Evolutionary conservation across 2,797 vertebrate species (phyloP).

Genomic region (Myiothlypis coronata): DNA sequence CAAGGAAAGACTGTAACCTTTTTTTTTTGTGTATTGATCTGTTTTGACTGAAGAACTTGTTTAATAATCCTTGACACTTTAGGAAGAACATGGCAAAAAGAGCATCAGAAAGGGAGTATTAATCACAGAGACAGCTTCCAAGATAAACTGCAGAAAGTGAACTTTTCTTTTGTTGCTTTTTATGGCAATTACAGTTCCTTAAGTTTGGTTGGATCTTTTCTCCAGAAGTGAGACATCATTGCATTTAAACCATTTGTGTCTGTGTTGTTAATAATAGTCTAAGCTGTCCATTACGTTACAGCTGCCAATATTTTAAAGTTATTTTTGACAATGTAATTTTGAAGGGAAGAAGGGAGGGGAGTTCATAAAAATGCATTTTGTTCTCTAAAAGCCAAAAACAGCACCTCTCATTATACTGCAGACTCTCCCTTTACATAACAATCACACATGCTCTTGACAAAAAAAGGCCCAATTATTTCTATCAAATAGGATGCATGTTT

Average conservation of each 20-base stretch:
- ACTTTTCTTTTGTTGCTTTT: not conserved
- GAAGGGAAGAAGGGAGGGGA: not conserved
- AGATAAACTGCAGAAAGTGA: not conserved
- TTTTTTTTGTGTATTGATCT: conserved; percentile 15
- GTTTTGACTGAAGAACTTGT: not conserved
- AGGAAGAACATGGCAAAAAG: not conserved
- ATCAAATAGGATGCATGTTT: not conserved
- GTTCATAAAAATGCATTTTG: not conserved
- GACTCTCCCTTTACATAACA: not conserved
- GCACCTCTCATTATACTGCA: not conserved
- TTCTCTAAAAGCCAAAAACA: not conserved
- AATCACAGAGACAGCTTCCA: not conserved
- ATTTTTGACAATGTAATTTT: conserved; percentile 22
- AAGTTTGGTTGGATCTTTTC: not conserved
- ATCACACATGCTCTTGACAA: not conserved
- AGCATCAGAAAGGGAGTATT: not conserved
- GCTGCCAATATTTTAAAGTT: not conserved
- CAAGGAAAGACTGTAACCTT: not conserved
- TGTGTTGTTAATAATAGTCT: not conserved
- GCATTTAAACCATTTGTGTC: not conserved
- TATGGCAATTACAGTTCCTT: not conserved
- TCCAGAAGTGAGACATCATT: not conserved
- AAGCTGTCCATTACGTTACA: not conserved
- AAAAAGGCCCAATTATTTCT: not conserved
- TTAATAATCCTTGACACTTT: not conserved